Base-by-base conservation (phyloP, 2,113 vertebrate species). In the Corythornis cristatus region DNA sequence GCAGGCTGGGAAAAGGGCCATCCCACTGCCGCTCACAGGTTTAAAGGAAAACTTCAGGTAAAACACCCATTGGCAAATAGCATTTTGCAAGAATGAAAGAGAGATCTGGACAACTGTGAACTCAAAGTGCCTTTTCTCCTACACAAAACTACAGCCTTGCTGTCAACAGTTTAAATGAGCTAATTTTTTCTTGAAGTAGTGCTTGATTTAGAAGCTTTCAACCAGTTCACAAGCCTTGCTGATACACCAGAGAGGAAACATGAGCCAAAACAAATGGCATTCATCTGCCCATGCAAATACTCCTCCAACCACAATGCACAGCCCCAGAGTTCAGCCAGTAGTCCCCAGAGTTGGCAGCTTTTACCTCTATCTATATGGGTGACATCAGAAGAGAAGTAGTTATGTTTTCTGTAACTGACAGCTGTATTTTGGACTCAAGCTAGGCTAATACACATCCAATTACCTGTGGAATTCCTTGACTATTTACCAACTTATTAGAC, bases 241-340 rank as follows among this genome's bases (percentile, higher is more conserved):
- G 73, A 31, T 45, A 35, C 0, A 3, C 0, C 7, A 17, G 40
- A 60, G n/a, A 33, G 37, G 62, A 70, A 86, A 77, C 26, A 56
- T 0, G 2, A 61, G 18, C 7, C 1, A 3, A 26, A 79, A 31
- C 45, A 50, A 70, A 71, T 2, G 9, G 28, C 1, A 1, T 43
- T 83, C 26, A n/a, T 25, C 21, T 25, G 6, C n/a, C 35, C 0
- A 0, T 31, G n/a, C 26, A 62, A 57, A 61, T 6, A 33, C n/a
- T 58, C 25, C 42, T 86, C 48, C 54, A 68, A 33, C 31, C 0
- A 5, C 7, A 54, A 72, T 8, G 35, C n/a, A 51, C 25, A 45
- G 10, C n/a, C 29, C 25, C 56, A 45, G 79, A 81, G 37, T 18
- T 40, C 65, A 58, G 37, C 33, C 15, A 0, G 22, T 35, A 45